Conservation (phyloP, 2,888 invertebrate species). For the Theodoxus fluviatilis region DNA sequence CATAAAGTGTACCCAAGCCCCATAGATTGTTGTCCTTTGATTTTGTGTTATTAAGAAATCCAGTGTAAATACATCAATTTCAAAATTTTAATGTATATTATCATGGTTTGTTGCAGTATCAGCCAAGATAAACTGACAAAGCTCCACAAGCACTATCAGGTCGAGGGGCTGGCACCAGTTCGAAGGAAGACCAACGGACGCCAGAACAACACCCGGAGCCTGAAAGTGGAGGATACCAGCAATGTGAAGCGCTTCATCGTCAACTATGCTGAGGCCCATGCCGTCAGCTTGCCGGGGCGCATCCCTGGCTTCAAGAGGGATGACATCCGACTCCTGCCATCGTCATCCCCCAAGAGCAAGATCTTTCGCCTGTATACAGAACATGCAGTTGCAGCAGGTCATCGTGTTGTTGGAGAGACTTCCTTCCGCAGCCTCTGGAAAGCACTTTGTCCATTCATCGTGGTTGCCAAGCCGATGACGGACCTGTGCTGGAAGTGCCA, state of each 20-base stretch:
- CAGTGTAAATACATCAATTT: too few relatives aligned
- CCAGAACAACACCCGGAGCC: not conserved
- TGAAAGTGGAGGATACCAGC: conserved; percentile 13
- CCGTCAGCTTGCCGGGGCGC: conserved; percentile 24
- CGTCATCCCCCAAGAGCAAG: not conserved
- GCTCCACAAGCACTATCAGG: conserved; percentile 15
- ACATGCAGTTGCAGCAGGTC: not conserved
- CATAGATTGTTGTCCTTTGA: too few relatives aligned
- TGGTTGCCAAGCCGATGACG: conserved; percentile 27
- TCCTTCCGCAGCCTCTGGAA: conserved; percentile 22
- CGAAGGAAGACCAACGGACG: conserved; percentile 17
- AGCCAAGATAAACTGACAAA: conserved; percentile 16
- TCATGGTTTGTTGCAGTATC: too few relatives aligned
- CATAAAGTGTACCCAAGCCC: too few relatives aligned
- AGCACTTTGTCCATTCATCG: conserved; percentile 24
- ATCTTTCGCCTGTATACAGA: not conserved
- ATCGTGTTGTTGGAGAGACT: not conserved
- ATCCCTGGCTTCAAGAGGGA: conserved; percentile 27
- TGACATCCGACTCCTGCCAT: conserved; percentile 15
- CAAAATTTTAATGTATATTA: too few relatives aligned
- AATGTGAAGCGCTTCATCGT: conserved; percentile 21
- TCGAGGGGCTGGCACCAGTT: conserved; percentile 9
- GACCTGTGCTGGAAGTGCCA: conserved; percentile 35
- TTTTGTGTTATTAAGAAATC: too few relatives aligned
- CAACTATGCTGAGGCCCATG: conserved; percentile 27